Evolutionary conservation across 2,113 vertebrate genomes (phyloP).

Genomic region (Tamias sibiricus): DNA sequence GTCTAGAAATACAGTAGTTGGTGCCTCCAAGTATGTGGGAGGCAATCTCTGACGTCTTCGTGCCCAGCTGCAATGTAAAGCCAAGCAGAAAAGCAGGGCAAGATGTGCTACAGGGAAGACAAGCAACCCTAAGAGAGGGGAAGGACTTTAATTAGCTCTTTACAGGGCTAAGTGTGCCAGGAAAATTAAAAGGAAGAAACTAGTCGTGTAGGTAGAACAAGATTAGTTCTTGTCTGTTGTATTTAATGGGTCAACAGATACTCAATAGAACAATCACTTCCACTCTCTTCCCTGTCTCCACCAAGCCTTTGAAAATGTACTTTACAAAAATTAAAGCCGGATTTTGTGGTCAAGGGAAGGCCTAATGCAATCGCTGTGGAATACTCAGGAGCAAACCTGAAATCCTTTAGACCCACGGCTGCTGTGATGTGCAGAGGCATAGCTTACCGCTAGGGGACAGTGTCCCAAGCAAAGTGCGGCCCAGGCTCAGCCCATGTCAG

Average conservation of each 20-base stretch:
- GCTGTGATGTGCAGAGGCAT: not conserved
- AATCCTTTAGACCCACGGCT: accelerated
- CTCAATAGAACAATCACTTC: not conserved
- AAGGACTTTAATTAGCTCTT: slow-evolving; percentile 20
- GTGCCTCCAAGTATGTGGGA: not conserved
- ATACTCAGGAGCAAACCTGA: not conserved
- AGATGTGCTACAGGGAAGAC: not conserved
- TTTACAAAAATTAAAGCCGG: not conserved
- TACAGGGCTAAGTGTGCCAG: not conserved
- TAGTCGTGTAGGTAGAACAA: not conserved
- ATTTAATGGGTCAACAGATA: slow-evolving; percentile 9
- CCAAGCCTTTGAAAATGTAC: slow-evolving; percentile 4
- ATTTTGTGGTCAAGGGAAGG: not conserved
- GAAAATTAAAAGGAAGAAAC: not conserved
- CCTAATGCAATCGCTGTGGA: not conserved
- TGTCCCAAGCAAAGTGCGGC: not conserved
- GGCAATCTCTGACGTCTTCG: not conserved
- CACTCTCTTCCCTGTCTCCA: not conserved
- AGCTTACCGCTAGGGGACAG: not conserved
- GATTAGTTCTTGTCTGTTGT: slow-evolving; percentile 4
- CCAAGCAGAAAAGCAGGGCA: not conserved
- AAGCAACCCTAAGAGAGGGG: not conserved
- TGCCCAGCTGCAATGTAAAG: not conserved
- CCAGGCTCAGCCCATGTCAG: not conserved
- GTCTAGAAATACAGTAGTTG: not conserved